Evolutionary conservation across 2,797 vertebrate species (phyloP).

Genomic region (Pipistrellus kuhlii): DNA sequence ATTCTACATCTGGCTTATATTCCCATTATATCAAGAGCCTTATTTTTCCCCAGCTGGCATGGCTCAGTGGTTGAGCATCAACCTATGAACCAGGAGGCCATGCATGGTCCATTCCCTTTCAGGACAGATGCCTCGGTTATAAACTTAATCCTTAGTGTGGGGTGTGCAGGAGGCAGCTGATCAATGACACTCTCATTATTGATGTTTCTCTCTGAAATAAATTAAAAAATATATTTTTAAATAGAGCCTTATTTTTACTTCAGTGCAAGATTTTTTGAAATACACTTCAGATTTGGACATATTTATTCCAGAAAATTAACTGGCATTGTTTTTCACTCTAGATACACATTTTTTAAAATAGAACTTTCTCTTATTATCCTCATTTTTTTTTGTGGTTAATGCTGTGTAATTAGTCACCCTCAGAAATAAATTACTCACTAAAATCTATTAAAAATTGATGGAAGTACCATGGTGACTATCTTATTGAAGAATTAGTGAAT

Average conservation of each 20-base stretch:
- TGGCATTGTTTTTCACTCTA: background rate
- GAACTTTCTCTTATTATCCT: background rate
- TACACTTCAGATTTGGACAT: background rate
- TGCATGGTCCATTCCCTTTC: too few relatives aligned
- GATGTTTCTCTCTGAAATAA: too few relatives aligned
- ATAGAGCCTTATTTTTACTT: background rate
- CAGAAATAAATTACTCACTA: background rate
- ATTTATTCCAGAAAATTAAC: background rate
- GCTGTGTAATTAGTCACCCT: background rate
- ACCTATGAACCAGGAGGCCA: too few relatives aligned
- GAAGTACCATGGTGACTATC: background rate
- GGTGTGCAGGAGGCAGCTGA: too few relatives aligned
- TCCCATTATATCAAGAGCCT: background rate
- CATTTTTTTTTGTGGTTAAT: slow-evolving; percentile 1
- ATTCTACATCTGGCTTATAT: background rate
- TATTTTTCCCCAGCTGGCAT: background rate
- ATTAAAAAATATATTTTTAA: too few relatives aligned
- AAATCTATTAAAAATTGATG: background rate
- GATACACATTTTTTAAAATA: rapidly evolving
- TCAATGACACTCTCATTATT: too few relatives aligned
- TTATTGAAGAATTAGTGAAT: background rate
- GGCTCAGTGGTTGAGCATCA: too few relatives aligned
- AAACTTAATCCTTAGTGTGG: too few relatives aligned
- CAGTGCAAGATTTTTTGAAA: background rate
- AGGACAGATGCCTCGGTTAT: too few relatives aligned